Evolutionary conservation across 2,888 invertebrate genomes (phyloP).

Genomic region (Eristalinus aeneus): DNA sequence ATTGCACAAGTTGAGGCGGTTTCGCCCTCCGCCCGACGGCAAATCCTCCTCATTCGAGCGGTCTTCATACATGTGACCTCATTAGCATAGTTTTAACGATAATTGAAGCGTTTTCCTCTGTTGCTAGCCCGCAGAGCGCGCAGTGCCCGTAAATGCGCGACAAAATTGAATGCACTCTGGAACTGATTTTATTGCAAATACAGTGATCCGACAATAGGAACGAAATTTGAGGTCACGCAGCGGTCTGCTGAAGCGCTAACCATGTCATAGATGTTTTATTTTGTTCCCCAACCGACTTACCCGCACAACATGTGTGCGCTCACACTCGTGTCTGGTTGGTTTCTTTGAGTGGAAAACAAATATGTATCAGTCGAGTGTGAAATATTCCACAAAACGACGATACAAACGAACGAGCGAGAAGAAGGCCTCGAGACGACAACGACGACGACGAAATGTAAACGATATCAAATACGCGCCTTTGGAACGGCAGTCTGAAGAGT

Average conservation of each 20-base stretch:
- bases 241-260: not conserved
- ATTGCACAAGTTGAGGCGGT: not conserved
- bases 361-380: slow-evolving; percentile 14
- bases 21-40: not conserved
- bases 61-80: slow-evolving; percentile 34
- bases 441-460: not conserved
- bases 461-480: not conserved
- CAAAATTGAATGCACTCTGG: slow-evolving; percentile 34
- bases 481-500: not conserved
- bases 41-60: not conserved
- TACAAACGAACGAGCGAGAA: not conserved
- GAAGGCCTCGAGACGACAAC: not conserved
- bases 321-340: not conserved
- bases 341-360: slow-evolving; percentile 19
- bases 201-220: not conserved
- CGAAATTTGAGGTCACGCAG: not conserved
- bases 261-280: not conserved
- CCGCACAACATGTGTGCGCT: not conserved
- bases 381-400: not conserved
- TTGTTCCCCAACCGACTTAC: not conserved
- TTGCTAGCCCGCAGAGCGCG: not conserved
- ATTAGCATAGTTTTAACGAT: slow-evolving; percentile 42
- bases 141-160: slow-evolving; percentile 1
- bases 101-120: slow-evolving; percentile 48
- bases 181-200: slow-evolving; percentile 26